Conservation (phyloP, 2,113 vertebrate species). For the Cairina moschata region DNA sequence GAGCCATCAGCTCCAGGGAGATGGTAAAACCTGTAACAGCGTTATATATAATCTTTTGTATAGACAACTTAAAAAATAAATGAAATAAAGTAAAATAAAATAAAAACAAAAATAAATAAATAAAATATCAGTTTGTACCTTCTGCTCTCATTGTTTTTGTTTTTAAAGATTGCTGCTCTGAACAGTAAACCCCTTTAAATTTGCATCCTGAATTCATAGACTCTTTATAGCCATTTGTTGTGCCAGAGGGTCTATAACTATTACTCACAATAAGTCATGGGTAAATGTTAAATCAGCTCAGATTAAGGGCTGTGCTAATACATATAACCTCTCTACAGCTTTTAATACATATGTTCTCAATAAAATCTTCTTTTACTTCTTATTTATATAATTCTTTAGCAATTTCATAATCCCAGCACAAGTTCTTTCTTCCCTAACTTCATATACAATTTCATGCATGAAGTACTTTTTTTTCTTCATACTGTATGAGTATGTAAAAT, state of each 20-base stretch:
- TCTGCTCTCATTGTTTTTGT: neutral
- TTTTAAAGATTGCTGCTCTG: neutral
- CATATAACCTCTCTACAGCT: neutral
- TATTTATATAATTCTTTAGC: neutral
- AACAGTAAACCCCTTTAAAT: neutral
- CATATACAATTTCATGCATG: neutral
- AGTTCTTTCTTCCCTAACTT: neutral
- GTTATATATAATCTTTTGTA: neutral
- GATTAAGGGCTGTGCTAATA: neutral
- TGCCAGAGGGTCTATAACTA: neutral
- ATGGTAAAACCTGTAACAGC: neutral
- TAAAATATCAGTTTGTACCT: neutral
- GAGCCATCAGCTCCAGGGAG: neutral
- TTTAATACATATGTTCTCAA: neutral
- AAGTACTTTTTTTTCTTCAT: neutral
- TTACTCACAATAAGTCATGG: neutral
- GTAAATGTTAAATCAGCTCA: neutral
- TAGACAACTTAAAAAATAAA: neutral
- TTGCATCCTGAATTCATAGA: neutral
- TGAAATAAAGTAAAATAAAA: neutral
- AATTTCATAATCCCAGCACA: neutral
- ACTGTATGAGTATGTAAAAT: neutral
- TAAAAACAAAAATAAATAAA: neutral
- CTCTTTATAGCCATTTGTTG: neutral
- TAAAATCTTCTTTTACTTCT: neutral